Evolutionary conservation across 2,113 vertebrate genomes (phyloP), one percentile per base, ranked within the genome.

Genomic region (Chlorodrepanis virens): DNA sequence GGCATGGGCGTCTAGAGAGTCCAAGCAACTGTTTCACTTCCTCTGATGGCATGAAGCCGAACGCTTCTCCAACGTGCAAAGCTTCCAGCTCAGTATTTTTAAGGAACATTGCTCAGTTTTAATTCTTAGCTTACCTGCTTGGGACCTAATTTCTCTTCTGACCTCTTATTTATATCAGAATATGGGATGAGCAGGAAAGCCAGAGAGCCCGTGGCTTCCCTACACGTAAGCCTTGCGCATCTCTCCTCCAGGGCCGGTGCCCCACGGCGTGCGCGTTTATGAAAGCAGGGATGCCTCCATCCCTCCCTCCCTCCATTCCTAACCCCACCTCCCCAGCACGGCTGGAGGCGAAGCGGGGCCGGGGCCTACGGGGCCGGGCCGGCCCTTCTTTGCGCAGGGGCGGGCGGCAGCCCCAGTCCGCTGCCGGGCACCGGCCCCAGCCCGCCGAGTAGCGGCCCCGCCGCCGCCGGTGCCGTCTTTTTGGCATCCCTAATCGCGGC

Each of bases 401-500:
- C 31, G 42, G 45, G 84, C 61, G n/a, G 45, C 27, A 25, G 69
- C 44, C 65, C 68, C 44, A 47, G 22, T n/a, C 72, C 63, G 6
- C 72, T 40, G 57, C 52, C 17, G 93, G 75, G 81, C 74, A 75
- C 84, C 74, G 64, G 90, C 84, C 83, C 67, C 83, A 60, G 21
- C 63, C 81, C 64, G 28, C 29, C 70, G 65, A 71, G 72, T 65
- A 64, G 69, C 92, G n/a, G 42, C 89, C 29, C 95, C 92, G 91
- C 70, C 56, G 56, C 56, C 61, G 69, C 84, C 85, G 25, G 89
- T 94, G 49, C 96, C 91, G 97, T 92, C 96, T 98, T 98, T 98
- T 98, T 98, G 98, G 98, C 98, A 98, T 99, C 98, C 98, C 97
- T 98, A 98, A 98, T 98, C 96, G 95, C 98, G 97, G 97, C 98